Conservation (phyloP, 2,113 vertebrate species). For the Lophura nycthemera region DNA sequence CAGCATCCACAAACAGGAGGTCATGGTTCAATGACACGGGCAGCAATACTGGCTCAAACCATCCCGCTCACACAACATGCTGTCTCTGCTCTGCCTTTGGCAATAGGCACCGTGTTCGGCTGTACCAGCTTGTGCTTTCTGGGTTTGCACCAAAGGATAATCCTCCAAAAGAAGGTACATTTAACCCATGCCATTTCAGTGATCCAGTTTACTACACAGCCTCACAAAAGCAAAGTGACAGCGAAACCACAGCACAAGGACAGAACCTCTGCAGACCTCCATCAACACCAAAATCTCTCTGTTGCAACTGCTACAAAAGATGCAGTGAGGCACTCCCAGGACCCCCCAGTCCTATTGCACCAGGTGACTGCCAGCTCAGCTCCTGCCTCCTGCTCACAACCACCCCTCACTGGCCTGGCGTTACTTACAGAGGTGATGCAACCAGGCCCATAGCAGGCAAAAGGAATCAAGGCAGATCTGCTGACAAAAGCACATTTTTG, state of each 20-base stretch:
- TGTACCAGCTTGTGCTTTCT: slow-evolving; percentile 14
- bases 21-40: neutral
- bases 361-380: neutral
- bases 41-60: neutral
- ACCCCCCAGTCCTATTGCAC: neutral
- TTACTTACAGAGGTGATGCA: neutral
- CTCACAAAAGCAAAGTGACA: neutral
- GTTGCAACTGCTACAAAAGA: neutral
- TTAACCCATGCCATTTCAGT: slow-evolving; percentile 1
- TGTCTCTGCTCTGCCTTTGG: neutral
- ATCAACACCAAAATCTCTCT: neutral
- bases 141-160: neutral
- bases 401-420: too few species aligned
- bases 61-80: neutral
- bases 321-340: neutral
- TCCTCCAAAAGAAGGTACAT: neutral
- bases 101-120: accelerated
- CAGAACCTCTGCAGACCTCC: neutral
- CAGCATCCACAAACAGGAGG: neutral
- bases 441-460: neutral
- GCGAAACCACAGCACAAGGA: neutral
- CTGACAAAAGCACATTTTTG: neutral
- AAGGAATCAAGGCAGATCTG: neutral
- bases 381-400: neutral
- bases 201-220: neutral